These are phyloP conservation scores for Zaprionus nigranus DNA, from an alignment of 1,140 invertebrate species.

Conservation along the genomic window DNA sequence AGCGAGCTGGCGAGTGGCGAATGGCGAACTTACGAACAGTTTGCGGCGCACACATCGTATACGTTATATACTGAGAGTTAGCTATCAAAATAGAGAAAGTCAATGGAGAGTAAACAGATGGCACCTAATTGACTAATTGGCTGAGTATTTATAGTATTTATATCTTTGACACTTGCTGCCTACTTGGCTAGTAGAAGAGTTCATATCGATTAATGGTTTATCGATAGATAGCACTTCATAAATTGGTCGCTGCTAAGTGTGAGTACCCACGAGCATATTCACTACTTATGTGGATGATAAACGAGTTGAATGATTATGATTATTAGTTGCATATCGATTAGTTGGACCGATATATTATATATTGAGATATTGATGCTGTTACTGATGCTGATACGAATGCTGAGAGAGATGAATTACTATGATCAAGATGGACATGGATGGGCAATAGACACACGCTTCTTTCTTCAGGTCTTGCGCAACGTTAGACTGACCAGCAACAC, in stretches of 20 bases:
- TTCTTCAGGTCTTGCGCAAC: constrained; percentile 71
- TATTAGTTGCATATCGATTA: constrained; percentile 18
- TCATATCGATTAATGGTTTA: not conserved
- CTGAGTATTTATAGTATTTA: constrained; percentile 21
- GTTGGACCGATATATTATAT: constrained; percentile 19
- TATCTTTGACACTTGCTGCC: constrained; percentile 17
- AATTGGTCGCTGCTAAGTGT: constrained; percentile 43
- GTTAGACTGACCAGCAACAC: constrained; percentile 81
- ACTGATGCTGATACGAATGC: constrained; percentile 9
- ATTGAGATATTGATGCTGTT: constrained; percentile 15
- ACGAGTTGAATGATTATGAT: constrained; percentile 12
- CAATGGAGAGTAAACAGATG: constrained; percentile 34
- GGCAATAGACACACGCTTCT: not conserved
- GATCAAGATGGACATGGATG: constrained; percentile 20
- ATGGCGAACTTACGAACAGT: constrained; percentile 69
- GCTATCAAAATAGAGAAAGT: constrained; percentile 52
- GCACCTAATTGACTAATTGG: constrained; percentile 59
- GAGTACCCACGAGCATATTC: constrained; percentile 4
- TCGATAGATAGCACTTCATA: constrained; percentile 18
- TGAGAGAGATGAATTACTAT: constrained; percentile 6
- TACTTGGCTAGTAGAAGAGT: constrained; percentile 10
- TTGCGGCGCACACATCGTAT: constrained; percentile 69
- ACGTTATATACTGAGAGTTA: constrained; percentile 68
- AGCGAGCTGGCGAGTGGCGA: constrained; percentile 24
- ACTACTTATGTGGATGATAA: not conserved